Conservation (phyloP, 1,140 invertebrate genomes). For the Listronotus bonariensis region DNA sequence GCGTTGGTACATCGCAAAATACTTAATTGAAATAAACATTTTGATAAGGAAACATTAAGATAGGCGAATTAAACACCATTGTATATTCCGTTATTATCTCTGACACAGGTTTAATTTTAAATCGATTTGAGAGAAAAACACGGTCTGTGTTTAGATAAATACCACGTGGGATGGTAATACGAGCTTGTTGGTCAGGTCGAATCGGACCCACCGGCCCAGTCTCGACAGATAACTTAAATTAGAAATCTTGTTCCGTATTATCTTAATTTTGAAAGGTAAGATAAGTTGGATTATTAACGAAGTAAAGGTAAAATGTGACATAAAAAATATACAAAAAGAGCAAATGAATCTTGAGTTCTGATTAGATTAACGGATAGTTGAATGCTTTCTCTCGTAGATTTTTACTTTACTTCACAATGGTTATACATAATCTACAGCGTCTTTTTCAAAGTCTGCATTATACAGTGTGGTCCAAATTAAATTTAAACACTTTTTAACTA, state of each 20-base stretch:
- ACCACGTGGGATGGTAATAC: conserved; percentile 29
- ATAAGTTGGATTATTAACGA: conserved; percentile 30
- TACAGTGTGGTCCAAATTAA: no score
- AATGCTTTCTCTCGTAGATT: no score
- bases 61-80: conserved; percentile 49
- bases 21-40: conserved; percentile 55
- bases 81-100: conserved; percentile 48
- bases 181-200: conserved; percentile 16
- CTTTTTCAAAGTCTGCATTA: no score
- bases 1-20: conserved; percentile 51
- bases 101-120: conserved; percentile 54
- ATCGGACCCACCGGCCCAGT: conserved; percentile 26
- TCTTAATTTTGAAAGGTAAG: conserved; percentile 36
- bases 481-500: no score
- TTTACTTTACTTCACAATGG: no score
- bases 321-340: no score
- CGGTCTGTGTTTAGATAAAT: conserved; percentile 36
- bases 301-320: conserved; percentile 7
- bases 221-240: conserved; percentile 32
- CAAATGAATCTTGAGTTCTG: no score
- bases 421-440: no score
- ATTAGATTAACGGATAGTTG: no score
- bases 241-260: conserved; percentile 35
- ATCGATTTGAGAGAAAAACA: conserved; percentile 51
- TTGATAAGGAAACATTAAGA: conserved; percentile 54